These are phyloP conservation scores for Callyntrura guangdongensis DNA, from an alignment of 2,888 invertebrate species.

Conservation along the genomic window DNA sequence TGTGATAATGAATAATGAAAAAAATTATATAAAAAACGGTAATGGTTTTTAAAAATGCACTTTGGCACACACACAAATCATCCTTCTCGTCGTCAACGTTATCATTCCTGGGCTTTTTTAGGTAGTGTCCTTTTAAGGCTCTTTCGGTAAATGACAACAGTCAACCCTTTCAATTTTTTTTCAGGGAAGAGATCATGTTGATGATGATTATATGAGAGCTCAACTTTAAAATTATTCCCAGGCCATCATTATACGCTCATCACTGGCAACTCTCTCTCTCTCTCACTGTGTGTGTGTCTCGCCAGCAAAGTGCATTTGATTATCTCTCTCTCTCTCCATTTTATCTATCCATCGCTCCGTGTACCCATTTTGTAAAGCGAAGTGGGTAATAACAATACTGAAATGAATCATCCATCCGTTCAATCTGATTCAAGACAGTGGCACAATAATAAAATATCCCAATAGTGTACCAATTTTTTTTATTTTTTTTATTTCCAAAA, in stretches of 20 bases:
- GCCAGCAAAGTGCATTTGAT: neutral
- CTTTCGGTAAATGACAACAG: neutral
- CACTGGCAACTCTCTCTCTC: too few relatives aligned
- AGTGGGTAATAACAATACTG: too few relatives aligned
- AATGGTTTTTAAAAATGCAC: neutral
- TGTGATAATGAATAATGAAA: conserved; percentile 34
- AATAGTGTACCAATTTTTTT: conserved; percentile 8
- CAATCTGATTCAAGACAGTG: conserved; percentile 48
- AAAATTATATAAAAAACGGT: neutral
- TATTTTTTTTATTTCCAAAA: conserved; percentile 16
- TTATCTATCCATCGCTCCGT: neutral
- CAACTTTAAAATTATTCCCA: conserved; percentile 54
- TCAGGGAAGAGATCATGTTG: neutral
- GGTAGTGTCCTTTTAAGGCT: conserved; percentile 37
- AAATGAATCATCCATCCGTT: conserved; percentile 20
- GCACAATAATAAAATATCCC: too few relatives aligned
- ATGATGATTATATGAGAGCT: conserved; percentile 1
- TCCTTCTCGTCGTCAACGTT: too few relatives aligned
- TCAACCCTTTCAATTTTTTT: conserved; percentile 47
- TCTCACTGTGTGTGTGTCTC: too few relatives aligned
- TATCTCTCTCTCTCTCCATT: neutral
- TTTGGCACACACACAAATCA: conserved; percentile 22
- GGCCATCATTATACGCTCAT: neutral
- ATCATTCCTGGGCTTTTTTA: neutral
- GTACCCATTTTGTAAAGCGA: too few relatives aligned